Evolutionary conservation across 2,113 vertebrate genomes (phyloP), one percentile per base, ranked within the genome.

Genomic region (Proterorhinus semilunaris): DNA sequence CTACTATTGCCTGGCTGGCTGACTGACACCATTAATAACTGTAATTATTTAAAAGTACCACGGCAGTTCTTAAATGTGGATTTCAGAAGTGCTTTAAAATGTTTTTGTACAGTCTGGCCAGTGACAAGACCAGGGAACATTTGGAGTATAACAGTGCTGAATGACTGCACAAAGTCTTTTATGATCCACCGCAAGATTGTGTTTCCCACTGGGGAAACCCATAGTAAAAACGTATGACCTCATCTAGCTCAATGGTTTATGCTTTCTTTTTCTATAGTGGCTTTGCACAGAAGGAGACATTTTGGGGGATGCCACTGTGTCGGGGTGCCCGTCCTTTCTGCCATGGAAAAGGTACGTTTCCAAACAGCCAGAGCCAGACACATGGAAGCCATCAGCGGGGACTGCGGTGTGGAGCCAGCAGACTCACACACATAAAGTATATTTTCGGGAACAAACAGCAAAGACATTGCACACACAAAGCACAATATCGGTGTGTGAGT

Each of bases 371-470:
- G 68, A 61, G 53, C 54, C 9, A 16, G 59, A 82, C 86, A 87
- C 82, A 88, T 90, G 87, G 89, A 89, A 88, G 72, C 79, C 80
- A 89, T 90, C 86, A 87, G 72, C 62, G 9, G 4, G 15, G 58
- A 74, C 59, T 86, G 78, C 54, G 85, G 78, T 80, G 70, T 54
- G 66, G 74, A 69, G 70, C 74, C 65, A 54, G 67, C 63, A 76
- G 76, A 78, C 80, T 78, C 73, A 79, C 61, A 52, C 59, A 61
- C 64, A 75, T 63, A 62, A 78, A 76, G 52, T 55, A 47, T 66
- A 47, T 67, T 62, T 64, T 47, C 62, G 16, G 44, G 44, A 75
- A 65, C 48, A 79, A 66, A 65, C 42, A 49, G 46, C 53, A 3
- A 50, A 55, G 42, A 46, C 57, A 57, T 48, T 61, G n/a, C 76